These are phyloP conservation scores for Pandemis heparana DNA, from an alignment of 2,888 invertebrate genomes.

Conservation along the genomic window DNA sequence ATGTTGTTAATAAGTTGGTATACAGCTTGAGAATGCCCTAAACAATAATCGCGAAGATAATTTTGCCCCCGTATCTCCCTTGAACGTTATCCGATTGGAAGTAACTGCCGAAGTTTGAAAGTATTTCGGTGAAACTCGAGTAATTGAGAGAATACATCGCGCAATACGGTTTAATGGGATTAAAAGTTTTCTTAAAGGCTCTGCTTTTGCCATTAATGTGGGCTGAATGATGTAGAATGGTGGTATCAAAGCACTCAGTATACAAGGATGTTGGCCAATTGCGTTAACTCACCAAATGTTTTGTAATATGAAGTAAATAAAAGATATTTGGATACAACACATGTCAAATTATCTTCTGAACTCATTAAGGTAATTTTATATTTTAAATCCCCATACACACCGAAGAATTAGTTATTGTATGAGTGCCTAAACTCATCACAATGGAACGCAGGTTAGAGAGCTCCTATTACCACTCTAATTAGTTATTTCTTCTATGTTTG, in stretches of 20 bases:
- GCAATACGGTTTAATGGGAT: constrained; percentile 36
- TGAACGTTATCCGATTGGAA: constrained; percentile 27
- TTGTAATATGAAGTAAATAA: too few relatives aligned
- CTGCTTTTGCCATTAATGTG: constrained; percentile 33
- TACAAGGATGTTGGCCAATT: background rate
- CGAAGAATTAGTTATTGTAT: too few relatives aligned
- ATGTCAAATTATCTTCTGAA: too few relatives aligned
- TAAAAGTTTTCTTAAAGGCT: constrained; percentile 34
- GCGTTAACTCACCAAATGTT: background rate
- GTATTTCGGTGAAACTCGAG: constrained; percentile 32
- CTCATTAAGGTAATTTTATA: too few relatives aligned
- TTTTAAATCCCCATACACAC: too few relatives aligned
- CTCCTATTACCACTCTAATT: too few relatives aligned
- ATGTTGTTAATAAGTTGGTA: too few relatives aligned
- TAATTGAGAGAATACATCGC: constrained; percentile 41
- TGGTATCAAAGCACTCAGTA: background rate
- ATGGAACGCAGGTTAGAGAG: too few relatives aligned
- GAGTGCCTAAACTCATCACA: too few relatives aligned
- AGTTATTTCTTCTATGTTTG: too few relatives aligned
- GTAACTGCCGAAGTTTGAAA: constrained; percentile 38
- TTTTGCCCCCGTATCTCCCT: background rate
- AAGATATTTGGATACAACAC: too few relatives aligned
- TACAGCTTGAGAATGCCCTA: background rate
- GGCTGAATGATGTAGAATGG: constrained; percentile 31
- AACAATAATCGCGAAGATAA: background rate